Conservation (phyloP, 2,113 vertebrate genomes). For the Odontophorus gujanensis region DNA sequence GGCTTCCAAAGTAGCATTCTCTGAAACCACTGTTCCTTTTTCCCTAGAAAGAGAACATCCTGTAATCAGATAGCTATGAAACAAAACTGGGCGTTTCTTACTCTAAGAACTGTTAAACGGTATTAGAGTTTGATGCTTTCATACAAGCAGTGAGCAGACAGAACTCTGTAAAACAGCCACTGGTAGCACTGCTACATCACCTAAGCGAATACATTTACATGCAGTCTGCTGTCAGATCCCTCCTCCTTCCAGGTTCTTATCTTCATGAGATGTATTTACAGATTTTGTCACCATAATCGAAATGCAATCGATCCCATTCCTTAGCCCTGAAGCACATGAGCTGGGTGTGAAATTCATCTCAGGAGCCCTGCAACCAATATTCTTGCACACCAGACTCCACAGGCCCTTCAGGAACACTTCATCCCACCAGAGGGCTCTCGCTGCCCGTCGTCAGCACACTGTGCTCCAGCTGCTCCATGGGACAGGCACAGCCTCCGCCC, state of each 20-base stretch:
- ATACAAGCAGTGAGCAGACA: neutral
- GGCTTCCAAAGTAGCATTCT: constrained; percentile 94
- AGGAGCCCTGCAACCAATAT: neutral
- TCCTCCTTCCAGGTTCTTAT: neutral
- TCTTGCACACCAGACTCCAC: neutral
- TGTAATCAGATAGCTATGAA: neutral
- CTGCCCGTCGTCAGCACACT: neutral
- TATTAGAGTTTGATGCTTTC: neutral
- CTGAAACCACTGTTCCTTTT: constrained; percentile 95
- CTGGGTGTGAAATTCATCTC: neutral
- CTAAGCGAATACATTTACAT: neutral
- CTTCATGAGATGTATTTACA: neutral
- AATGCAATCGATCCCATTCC: neutral
- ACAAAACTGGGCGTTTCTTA: neutral
- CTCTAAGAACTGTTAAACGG: neutral
- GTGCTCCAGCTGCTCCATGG: neutral
- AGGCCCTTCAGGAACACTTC: neutral
- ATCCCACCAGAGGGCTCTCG: constrained; percentile 61
- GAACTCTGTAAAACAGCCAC: neutral
- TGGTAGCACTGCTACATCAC: neutral
- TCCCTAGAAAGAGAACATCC: constrained; percentile 80
- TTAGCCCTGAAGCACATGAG: neutral
- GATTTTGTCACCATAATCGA: neutral
- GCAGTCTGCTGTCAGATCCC: neutral
- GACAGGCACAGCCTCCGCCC: neutral